A percentile compares a stretch with the other conserved stretches of the same genome.
phyloP scores from a whole-genome alignment of 1,140 invertebrate species.

The Thaumetopoea pityocampa region DNA sequence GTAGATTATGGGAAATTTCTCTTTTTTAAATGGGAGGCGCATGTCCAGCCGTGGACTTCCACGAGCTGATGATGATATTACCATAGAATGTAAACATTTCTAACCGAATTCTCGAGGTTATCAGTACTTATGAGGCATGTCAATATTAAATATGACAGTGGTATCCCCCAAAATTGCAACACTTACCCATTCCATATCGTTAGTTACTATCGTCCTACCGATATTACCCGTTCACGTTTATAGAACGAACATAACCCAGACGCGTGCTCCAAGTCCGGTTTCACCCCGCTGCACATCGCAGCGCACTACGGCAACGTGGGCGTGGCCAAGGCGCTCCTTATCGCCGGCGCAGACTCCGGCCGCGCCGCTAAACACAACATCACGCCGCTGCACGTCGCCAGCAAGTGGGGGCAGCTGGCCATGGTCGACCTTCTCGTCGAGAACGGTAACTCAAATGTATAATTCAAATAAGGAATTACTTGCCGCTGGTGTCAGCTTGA shows the following conservation, averaged over 20 bases:
- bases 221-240: slow-evolving; percentile 8
- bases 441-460: slow-evolving; percentile 43
- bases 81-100: too few relatives aligned
- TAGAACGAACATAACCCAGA: slow-evolving; percentile 96
- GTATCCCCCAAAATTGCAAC: too few relatives aligned
- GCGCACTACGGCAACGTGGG: slow-evolving; percentile 99
- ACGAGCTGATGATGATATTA: too few relatives aligned
- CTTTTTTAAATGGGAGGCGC: too few relatives aligned
- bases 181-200: too few relatives aligned
- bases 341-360: slow-evolving; percentile 96
- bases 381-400: slow-evolving; percentile 94
- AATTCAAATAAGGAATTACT: background rate
- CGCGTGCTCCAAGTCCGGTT: slow-evolving; percentile 97
- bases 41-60: too few relatives aligned
- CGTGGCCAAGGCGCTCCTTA: slow-evolving; percentile 93
- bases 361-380: slow-evolving; percentile 97
- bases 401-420: slow-evolving; percentile 97
- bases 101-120: too few relatives aligned
- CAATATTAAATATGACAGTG: too few relatives aligned
- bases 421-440: slow-evolving; percentile 86
- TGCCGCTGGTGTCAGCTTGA: background rate
- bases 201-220: background rate
- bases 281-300: slow-evolving; percentile 98
- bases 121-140: too few relatives aligned
- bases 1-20: too few relatives aligned